Percentiles rank a stretch among this genome's conserved stretches.
These are phyloP conservation scores for Andrena trimmerana DNA, from an alignment of 2,888 invertebrate species.

Conservation along the genomic window DNA sequence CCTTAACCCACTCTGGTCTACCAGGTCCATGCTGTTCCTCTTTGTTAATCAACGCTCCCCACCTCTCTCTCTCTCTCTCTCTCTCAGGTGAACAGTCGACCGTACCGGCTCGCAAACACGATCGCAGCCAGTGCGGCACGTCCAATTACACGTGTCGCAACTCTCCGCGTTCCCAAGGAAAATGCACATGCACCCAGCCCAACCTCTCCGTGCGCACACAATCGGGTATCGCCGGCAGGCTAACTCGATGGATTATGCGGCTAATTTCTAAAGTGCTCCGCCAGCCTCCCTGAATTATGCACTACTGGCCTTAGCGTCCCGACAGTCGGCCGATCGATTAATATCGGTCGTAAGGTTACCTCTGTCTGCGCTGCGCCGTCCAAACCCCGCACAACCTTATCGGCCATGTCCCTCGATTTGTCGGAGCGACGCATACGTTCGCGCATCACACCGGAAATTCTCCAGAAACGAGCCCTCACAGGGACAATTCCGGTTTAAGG, in stretches of 20 bases:
- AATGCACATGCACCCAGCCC: not conserved
- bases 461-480: slow-evolving; percentile 26
- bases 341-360: slow-evolving; percentile 61
- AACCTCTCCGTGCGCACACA: not conserved
- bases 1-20: not conserved
- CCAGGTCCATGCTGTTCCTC: not conserved
- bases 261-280: slow-evolving; percentile 81
- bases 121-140: slow-evolving; percentile 27
- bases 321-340: slow-evolving; percentile 63
- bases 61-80: not conserved
- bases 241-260: slow-evolving; percentile 79
- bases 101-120: slow-evolving; percentile 26
- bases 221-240: slow-evolving; percentile 56
- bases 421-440: slow-evolving; percentile 55
- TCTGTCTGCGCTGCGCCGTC: slow-evolving; percentile 10
- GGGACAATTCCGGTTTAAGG: slow-evolving; percentile 48
- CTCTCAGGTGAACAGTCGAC: not conserved
- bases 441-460: slow-evolving; percentile 51
- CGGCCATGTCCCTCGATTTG: slow-evolving; percentile 54
- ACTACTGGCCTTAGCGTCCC: slow-evolving; percentile 67
- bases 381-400: slow-evolving; percentile 33
- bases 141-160: slow-evolving; percentile 48
- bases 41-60: not conserved
- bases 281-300: slow-evolving; percentile 74
- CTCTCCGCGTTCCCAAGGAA: not conserved